Evolutionary conservation across 2,797 vertebrate genomes (phyloP).

Genomic region (Columba guinea): DNA sequence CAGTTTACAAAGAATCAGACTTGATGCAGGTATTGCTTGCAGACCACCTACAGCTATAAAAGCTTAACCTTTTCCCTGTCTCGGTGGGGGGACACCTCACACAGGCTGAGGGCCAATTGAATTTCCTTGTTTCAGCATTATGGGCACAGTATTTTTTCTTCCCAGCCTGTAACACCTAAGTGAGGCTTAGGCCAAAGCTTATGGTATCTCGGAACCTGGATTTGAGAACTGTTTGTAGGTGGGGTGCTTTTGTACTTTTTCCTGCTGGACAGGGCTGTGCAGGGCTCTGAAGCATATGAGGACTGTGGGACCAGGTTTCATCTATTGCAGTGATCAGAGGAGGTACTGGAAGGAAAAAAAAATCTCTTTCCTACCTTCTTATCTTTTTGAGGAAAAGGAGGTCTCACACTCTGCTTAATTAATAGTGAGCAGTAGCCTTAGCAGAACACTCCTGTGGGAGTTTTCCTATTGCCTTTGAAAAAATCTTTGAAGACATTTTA

Average conservation of each 20-base stretch:
- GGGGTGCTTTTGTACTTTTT: neutral
- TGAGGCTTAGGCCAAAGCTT: neutral
- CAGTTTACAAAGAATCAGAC: neutral
- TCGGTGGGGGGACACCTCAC: neutral
- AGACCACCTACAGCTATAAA: neutral
- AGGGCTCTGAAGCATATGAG: neutral
- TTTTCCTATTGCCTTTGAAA: neutral
- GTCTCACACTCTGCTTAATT: neutral
- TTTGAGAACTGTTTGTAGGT: neutral
- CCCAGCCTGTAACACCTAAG: neutral
- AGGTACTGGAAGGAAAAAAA: neutral
- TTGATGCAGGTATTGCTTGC: neutral
- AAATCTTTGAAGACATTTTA: neutral
- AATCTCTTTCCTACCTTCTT: neutral
- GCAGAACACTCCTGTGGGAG: neutral
- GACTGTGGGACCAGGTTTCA: neutral
- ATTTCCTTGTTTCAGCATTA: neutral
- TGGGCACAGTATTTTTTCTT: neutral
- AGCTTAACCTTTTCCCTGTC: neutral
- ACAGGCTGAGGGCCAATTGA: neutral
- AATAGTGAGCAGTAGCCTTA: neutral
- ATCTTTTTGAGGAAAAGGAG: neutral
- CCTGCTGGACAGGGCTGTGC: neutral
- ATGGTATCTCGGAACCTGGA: neutral
- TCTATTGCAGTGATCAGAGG: neutral